phyloP scores from a whole-genome alignment of 2,888 invertebrate species.

The Blomia tropicalis region DNA sequence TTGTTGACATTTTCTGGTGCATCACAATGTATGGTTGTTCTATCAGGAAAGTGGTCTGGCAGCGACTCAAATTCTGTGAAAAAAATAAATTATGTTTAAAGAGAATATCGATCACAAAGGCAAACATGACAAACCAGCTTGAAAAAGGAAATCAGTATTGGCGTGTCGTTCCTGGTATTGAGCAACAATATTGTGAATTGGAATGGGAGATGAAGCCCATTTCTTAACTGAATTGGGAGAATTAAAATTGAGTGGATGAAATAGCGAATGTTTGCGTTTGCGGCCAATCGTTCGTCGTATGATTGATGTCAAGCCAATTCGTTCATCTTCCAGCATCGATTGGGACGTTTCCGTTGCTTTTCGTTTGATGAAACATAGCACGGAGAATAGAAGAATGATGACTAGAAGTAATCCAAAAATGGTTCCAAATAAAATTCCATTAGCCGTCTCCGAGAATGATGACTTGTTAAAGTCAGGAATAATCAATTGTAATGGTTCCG shows the following conservation, averaged over 20 bases:
- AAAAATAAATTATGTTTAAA: not conserved
- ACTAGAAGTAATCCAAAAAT: slow-evolving; percentile 48
- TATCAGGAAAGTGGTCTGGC: slow-evolving; percentile 64
- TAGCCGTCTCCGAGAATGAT: slow-evolving; percentile 25
- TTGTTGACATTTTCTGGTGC: slow-evolving; percentile 67
- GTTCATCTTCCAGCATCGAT: slow-evolving; percentile 32
- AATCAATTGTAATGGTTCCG: slow-evolving; percentile 30
- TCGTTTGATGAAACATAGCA: slow-evolving; percentile 49
- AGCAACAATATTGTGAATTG: slow-evolving; percentile 52
- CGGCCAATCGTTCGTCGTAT: slow-evolving; percentile 27
- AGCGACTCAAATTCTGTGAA: slow-evolving; percentile 43
- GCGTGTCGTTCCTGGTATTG: slow-evolving; percentile 65
- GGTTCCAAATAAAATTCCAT: slow-evolving; percentile 45
- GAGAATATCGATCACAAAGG: not conserved
- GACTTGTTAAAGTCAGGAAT: slow-evolving; percentile 24
- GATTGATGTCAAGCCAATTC: slow-evolving; percentile 29
- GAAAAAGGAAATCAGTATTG: slow-evolving; percentile 75
- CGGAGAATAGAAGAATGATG: slow-evolving; percentile 46
- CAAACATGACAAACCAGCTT: slow-evolving; percentile 44
- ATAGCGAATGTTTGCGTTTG: slow-evolving; percentile 25
- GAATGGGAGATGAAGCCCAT: slow-evolving; percentile 46
- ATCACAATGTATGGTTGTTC: slow-evolving; percentile 70
- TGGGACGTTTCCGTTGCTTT: slow-evolving; percentile 48
- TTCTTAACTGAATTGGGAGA: slow-evolving; percentile 18
- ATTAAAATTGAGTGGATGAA: slow-evolving; percentile 18